phyloP scores from a whole-genome alignment of 2,113 vertebrate species.

The Otis tarda region DNA sequence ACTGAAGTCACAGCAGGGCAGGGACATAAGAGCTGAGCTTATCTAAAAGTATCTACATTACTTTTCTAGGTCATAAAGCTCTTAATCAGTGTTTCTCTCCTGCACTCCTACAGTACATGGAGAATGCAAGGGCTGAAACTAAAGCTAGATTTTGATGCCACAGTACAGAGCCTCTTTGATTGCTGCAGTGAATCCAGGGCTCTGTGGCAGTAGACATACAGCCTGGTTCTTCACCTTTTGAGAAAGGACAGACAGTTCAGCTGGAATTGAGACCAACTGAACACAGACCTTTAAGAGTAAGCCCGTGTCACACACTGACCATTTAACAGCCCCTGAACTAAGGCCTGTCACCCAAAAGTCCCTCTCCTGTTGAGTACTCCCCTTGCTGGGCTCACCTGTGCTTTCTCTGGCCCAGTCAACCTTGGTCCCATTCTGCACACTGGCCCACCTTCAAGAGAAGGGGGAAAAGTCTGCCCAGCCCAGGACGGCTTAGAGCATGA shows the following conservation, averaged over 20 bases:
- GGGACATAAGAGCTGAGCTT: neutral
- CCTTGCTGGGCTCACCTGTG: neutral
- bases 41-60: neutral
- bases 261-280: neutral
- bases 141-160: neutral
- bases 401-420: neutral
- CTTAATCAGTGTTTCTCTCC: neutral
- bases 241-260: neutral
- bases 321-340: neutral
- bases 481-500: neutral
- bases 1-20: neutral
- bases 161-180: neutral
- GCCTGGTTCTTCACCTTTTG: neutral
- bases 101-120: neutral
- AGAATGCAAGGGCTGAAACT: neutral
- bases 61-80: neutral
- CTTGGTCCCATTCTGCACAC: neutral
- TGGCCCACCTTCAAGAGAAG: neutral
- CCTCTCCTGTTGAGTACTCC: neutral
- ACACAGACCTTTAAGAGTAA: neutral
- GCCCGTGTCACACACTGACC: neutral
- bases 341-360: neutral
- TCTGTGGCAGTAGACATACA: neutral
- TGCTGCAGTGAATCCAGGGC: neutral
- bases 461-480: neutral